Conservation (phyloP, 2,888 invertebrate species). For the Geophilus truncorum region DNA sequence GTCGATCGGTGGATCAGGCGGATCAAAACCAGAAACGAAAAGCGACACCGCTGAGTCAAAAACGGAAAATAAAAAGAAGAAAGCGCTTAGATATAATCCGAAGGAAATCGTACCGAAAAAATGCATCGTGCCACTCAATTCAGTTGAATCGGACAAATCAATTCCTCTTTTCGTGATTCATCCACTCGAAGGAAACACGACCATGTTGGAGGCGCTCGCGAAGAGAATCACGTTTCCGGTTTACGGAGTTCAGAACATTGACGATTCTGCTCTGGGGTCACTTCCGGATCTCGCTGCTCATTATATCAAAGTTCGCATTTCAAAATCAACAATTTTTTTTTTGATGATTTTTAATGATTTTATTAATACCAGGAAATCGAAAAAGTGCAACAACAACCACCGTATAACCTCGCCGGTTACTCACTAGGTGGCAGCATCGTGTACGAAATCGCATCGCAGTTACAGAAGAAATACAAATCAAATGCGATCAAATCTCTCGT, state of each 20-base stretch:
- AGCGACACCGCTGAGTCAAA: neutral
- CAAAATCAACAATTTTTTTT: too few species aligned
- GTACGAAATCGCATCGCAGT: conserved; percentile 85
- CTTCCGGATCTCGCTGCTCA: conserved; percentile 63
- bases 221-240: conserved; percentile 67
- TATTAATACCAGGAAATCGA: too few species aligned
- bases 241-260: conserved; percentile 84
- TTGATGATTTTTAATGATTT: too few species aligned
- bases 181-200: conserved; percentile 83
- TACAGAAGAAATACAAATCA: conserved; percentile 50
- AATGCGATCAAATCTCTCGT: conserved; percentile 53
- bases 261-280: conserved; percentile 65
- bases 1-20: conserved; percentile 49
- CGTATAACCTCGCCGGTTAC: conserved; percentile 74
- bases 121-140: conserved; percentile 59
- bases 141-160: conserved; percentile 40
- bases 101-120: conserved; percentile 33
- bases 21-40: neutral
- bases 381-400: neutral
- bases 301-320: conserved; percentile 51
- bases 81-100: conserved; percentile 31
- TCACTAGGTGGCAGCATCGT: conserved; percentile 94
- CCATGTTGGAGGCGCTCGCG: conserved; percentile 66
- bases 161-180: conserved; percentile 59
- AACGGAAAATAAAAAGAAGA: neutral